Conservation (phyloP, 2,113 vertebrate genomes). For the Myiopsitta monachus region DNA sequence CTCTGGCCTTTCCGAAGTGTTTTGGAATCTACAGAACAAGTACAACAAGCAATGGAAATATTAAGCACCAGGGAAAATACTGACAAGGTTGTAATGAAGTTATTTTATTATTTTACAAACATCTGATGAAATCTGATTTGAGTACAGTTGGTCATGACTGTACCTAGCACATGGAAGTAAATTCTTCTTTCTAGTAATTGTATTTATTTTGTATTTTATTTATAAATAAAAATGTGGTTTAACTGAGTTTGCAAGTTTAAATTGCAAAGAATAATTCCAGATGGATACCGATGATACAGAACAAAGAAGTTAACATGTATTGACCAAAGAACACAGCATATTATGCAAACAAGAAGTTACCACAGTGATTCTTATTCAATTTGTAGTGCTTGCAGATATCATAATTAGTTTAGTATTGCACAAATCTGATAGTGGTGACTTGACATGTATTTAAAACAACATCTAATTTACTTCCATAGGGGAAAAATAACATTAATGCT, state of each 20-base stretch:
- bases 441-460: neutral
- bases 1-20: neutral
- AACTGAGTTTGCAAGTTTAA: constrained; percentile 79
- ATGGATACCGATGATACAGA: constrained; percentile 71
- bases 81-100: neutral
- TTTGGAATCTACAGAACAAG: neutral
- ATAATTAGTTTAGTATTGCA: neutral
- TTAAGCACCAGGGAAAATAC: neutral
- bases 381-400: neutral
- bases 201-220: neutral
- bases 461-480: neutral
- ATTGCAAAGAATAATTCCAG: constrained; percentile 52
- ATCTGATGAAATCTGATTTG: neutral
- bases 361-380: neutral
- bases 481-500: neutral
- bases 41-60: neutral
- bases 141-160: neutral
- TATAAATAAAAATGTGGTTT: constrained; percentile 35
- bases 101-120: neutral
- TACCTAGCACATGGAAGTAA: neutral
- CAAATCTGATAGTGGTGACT: neutral
- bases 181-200: neutral
- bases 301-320: neutral
- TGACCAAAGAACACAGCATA: neutral
- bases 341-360: neutral